Base-by-base conservation (phyloP, 2,797 vertebrate genomes). In the Falco rusticolus region DNA sequence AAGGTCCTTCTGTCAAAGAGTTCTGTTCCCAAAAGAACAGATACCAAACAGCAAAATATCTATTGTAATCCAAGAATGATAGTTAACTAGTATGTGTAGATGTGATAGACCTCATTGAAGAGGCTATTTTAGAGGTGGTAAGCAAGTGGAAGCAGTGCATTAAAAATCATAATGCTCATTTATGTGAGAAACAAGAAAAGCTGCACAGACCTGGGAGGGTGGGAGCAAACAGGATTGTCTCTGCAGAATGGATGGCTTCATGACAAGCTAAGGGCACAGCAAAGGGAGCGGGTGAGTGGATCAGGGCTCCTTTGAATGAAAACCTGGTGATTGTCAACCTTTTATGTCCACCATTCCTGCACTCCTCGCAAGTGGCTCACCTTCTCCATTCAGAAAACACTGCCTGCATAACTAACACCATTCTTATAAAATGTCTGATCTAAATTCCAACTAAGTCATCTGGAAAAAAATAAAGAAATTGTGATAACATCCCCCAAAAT, bases 151-250 rank as follows among this genome's bases (percentile, higher is more conserved):
- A 75, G 8, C 26, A 22, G 29, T 47, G 19, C 24, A 53, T 79
- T 60, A 57, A 47, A 66, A 66, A 29, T 18, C 3, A 0, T n/a
- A 51, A 16, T 1, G 2, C 11, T 75, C 28, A 13, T 10, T 26
- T n/a, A 19, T 3, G 21, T 28, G 13, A 7, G 12, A 76, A 88
- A 39, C 11, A 59, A 61, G n/a, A 69, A 70, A 78, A 72, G 11
- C 47, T 57, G 37, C 34, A 56, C 21, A 50, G 53, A 41, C 17
- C 21, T 0, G 0, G 64, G 29, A 64, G 17, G 0, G 1, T 41
- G 47, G 29, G 51, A 76, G 50, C 18, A 59, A 76, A 50, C 11
- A 59, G 28, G 19, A 76, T 10, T 0, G 0, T 10, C 41, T 68
- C 39, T 41, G 43, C 51, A 81, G 80, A 75, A 74, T 16, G 24